These are phyloP conservation scores for Peromyscus polionotus DNA, from an alignment of 2,113 vertebrate species.

Conservation along the genomic window DNA sequence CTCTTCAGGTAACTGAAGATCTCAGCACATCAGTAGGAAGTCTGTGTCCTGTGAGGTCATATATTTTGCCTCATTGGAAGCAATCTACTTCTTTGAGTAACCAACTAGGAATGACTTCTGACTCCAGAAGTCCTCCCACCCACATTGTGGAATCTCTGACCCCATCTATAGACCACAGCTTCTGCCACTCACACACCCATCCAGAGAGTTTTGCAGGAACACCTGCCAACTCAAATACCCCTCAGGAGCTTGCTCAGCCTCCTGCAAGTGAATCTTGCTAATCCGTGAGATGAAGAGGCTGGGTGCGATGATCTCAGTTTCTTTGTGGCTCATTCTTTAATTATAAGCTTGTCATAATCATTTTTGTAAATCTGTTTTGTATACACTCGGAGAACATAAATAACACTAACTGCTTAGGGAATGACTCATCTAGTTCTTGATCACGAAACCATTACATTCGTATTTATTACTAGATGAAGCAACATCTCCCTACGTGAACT, in stretches of 20 bases:
- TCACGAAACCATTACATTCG: constrained; percentile 28
- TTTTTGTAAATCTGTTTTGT: constrained; percentile 58
- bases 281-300: constrained; percentile 31
- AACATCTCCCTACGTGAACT: background rate
- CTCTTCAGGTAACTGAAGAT: background rate
- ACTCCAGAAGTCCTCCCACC: background rate
- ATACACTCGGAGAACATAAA: constrained; percentile 66
- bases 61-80: background rate
- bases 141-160: background rate
- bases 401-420: constrained; percentile 31
- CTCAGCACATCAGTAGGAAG: background rate
- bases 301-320: constrained; percentile 33
- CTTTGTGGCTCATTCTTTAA: constrained; percentile 58
- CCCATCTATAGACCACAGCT: background rate
- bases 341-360: constrained; percentile 40
- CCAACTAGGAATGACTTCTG: background rate
- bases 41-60: background rate
- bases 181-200: background rate
- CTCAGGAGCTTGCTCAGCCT: background rate
- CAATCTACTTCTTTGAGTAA: background rate
- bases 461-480: constrained; percentile 43
- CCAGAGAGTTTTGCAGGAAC: background rate
- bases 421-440: constrained; percentile 49
- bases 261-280: constrained; percentile 6
- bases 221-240: background rate